Evolutionary conservation across 2,113 vertebrate species (phyloP), one percentile per base, ranked within the genome.

Genomic region (Bostrychus sinensis): DNA sequence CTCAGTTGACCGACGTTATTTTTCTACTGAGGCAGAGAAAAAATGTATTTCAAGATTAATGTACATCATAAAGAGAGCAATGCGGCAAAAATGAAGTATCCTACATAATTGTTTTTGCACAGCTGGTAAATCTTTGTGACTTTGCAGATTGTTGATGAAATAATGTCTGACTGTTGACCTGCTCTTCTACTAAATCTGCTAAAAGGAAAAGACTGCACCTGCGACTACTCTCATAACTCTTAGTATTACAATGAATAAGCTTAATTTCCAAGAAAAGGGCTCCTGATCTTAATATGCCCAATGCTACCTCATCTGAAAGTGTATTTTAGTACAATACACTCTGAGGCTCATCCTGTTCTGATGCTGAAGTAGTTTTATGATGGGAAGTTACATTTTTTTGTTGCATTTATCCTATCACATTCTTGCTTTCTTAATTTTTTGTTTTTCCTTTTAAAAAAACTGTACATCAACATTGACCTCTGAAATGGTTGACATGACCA

Each of bases 151-250:
- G 66, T 65, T 78, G 61, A 82, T 58, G 48, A 74, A 86, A 85
- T 68, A 63, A 41, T 56, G 69, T 74, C 69, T 76, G 78, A 83
- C 80, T 67, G 20, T 28, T 66, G 81, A 85, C 63, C 72, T 57
- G 70, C 72, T 70, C 77, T 43, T 83, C 67, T 38, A 26, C 34
- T 9, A 63, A 58, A 86, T 57, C 61, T 75, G 76, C 43, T 59
- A 75, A 75, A 80, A 74, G 71, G 59, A 86, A 80, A 20, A 26
- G 78, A 88, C 72, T 59, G 57, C 64, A 66, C 70, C 76, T 77
- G 70, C 61, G 81, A 68, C 56, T 76, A 34, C 11, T 28, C 72
- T 66, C 36, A 34, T 45, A 75, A 59, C 61, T 59, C 20, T 23
- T 19, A 62, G 25, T 23, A 28, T 28, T 51, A 51, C 25, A 51